These are phyloP conservation scores for Gallinago nigripennis DNA, from an alignment of 2,797 vertebrate species.

Conservation along the genomic window DNA sequence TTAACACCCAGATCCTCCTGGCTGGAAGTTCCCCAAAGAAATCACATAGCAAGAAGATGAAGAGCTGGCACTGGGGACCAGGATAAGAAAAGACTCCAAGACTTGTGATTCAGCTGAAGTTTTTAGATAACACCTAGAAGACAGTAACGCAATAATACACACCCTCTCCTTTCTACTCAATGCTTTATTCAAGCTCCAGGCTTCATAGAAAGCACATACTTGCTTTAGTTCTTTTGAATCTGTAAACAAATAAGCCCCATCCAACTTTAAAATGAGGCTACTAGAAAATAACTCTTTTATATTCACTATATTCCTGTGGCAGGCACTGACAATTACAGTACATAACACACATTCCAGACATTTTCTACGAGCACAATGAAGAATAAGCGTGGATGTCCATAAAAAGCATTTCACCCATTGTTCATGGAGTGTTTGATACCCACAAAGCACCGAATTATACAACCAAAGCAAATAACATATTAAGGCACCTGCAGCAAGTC, in stretches of 20 bases:
- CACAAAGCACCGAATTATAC: background rate
- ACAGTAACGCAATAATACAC: background rate
- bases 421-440: background rate
- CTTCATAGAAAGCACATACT: background rate
- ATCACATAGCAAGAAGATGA: background rate
- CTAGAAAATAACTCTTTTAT: background rate
- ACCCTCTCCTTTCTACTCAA: background rate
- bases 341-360: background rate
- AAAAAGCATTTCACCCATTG: background rate
- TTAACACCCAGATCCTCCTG: background rate
- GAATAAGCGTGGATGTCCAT: background rate
- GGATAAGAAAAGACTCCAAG: background rate
- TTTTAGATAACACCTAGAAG: background rate
- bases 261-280: background rate
- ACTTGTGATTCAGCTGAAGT: background rate
- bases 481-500: background rate
- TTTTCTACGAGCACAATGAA: background rate
- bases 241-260: background rate
- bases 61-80: background rate
- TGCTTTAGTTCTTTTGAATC: background rate
- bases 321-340: background rate
- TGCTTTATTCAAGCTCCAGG: background rate
- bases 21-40: background rate
- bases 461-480: background rate
- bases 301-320: background rate